Evolutionary conservation across 1,140 invertebrate species (phyloP).

Genomic region (Drosophila grimshawi): DNA sequence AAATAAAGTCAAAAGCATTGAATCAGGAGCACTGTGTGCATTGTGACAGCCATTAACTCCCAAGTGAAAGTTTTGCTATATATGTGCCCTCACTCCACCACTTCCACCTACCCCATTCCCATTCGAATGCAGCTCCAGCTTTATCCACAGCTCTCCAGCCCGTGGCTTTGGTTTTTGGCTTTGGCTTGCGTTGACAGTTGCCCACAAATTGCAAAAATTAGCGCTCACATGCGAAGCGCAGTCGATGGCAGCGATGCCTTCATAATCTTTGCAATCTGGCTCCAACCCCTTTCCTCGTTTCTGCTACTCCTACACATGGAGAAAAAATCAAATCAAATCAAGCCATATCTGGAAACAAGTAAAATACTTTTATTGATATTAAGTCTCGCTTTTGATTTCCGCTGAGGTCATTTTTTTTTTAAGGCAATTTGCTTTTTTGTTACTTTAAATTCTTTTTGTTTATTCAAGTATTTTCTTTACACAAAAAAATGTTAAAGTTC

Average conservation of each 20-base stretch:
- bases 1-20: slow-evolving; percentile 50
- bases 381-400: no score
- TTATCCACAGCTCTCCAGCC: slow-evolving; percentile 22
- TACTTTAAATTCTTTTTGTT: no score
- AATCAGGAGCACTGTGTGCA: slow-evolving; percentile 29
- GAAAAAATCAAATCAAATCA: background rate
- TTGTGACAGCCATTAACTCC: slow-evolving; percentile 34
- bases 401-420: no score
- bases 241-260: slow-evolving; percentile 36
- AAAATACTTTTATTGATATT: no score
- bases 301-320: background rate
- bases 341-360: no score
- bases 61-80: slow-evolving; percentile 53
- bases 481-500: no score
- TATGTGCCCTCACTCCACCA: background rate
- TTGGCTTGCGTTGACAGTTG: slow-evolving; percentile 62
- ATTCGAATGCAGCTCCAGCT: slow-evolving; percentile 3
- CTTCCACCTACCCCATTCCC: background rate
- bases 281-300: background rate
- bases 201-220: slow-evolving; percentile 71
- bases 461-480: no score
- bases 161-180: slow-evolving; percentile 27
- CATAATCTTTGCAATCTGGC: slow-evolving; percentile 47
- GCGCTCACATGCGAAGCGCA: slow-evolving; percentile 60
- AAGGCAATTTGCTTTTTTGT: no score